Conservation (phyloP, 2,888 invertebrate genomes). For the Teleiodes luculella region DNA sequence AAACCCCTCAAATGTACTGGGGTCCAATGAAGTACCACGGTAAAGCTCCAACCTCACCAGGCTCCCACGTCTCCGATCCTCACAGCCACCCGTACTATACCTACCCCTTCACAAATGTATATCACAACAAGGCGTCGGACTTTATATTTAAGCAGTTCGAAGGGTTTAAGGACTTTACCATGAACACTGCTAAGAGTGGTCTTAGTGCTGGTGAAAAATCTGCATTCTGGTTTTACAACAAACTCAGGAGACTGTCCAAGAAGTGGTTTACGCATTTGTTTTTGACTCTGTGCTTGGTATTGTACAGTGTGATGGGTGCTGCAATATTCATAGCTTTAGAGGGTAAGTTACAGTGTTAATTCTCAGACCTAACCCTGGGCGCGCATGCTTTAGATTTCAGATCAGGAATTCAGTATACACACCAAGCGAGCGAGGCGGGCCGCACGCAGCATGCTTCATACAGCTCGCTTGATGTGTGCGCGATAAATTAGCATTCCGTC, state of each 20-base stretch:
- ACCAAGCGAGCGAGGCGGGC: too few relatives aligned
- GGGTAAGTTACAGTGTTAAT: conserved; percentile 80
- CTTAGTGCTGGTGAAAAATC: conserved; percentile 90
- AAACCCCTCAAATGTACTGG: conserved; percentile 42
- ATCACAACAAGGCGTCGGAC: conserved; percentile 84
- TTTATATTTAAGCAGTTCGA: conserved; percentile 89
- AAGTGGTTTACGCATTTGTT: conserved; percentile 95
- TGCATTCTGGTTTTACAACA: conserved; percentile 88
- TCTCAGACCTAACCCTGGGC: too few relatives aligned
- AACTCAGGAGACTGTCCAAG: conserved; percentile 86
- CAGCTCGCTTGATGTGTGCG: too few relatives aligned
- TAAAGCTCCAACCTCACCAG: conserved; percentile 51
- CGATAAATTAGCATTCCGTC: too few relatives aligned
- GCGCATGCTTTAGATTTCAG: too few relatives aligned
- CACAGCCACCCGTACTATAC: conserved; percentile 57
- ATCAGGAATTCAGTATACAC: too few relatives aligned
- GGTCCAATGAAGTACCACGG: conserved; percentile 46
- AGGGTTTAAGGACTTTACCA: conserved; percentile 87
- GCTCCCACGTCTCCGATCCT: conserved; percentile 56
- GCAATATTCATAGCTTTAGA: conserved; percentile 88
- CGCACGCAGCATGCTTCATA: too few relatives aligned
- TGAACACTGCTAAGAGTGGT: conserved; percentile 85
- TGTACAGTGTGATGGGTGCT: conserved; percentile 91
- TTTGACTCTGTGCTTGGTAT: conserved; percentile 85
- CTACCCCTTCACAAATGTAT: conserved; percentile 65